These are phyloP conservation scores for Noctua janthe DNA, from an alignment of 2,888 invertebrate genomes.

Conservation along the genomic window DNA sequence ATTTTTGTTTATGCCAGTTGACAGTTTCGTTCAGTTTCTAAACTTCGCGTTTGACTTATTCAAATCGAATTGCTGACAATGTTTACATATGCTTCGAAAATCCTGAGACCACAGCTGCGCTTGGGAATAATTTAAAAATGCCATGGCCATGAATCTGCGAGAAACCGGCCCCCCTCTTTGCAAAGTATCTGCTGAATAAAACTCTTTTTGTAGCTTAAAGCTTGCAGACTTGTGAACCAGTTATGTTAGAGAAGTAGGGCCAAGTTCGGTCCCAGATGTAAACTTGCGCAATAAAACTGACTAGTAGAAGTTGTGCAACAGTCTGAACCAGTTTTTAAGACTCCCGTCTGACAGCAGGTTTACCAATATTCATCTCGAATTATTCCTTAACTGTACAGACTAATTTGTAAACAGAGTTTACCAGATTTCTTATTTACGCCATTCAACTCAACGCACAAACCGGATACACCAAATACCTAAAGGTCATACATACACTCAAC, in stretches of 20 bases:
- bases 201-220: background rate
- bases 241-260: background rate
- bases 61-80: background rate
- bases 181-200: background rate
- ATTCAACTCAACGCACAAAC: conserved; percentile 37
- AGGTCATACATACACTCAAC: conserved; percentile 43
- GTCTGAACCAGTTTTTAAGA: conserved; percentile 2
- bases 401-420: conserved; percentile 1
- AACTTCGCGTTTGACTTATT: background rate
- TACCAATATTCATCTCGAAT: background rate
- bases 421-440: conserved; percentile 15
- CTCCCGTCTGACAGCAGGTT: background rate
- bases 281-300: conserved; percentile 15
- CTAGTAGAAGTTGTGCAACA: background rate
- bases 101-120: background rate
- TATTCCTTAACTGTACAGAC: background rate
- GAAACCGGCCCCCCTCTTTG: background rate
- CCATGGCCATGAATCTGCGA: background rate
- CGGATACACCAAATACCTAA: conserved; percentile 29
- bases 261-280: background rate
- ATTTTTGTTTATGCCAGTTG: background rate
- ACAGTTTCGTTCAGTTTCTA: background rate
- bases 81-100: too few species aligned
- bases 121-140: background rate
- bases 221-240: background rate